Base-by-base conservation (phyloP, 2,888 invertebrate genomes). In the Dysmachus trigonus region DNA sequence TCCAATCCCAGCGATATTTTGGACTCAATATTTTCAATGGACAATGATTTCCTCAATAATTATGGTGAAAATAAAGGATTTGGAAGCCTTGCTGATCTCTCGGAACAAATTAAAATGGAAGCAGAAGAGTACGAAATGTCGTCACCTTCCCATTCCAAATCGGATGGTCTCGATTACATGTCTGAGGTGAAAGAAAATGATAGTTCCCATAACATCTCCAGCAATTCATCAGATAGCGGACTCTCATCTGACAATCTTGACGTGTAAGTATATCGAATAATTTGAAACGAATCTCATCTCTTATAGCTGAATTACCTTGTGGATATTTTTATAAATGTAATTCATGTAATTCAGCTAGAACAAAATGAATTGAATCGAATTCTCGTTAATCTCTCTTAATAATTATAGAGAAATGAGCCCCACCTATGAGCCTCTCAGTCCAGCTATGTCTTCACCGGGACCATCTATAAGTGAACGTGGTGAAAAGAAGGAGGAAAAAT, bases 1-100 rank as follows among this genome's bases (percentile, higher is more conserved):
- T 92, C 93, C 30, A 92, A 93, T 74, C 92, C 94, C 87, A 94
- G 94, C 89, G 94, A 95, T 88, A 93, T 96, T 89, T 94, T 96
- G 90, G 95, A 95, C 89, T 93, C 94, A 3, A 94, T 96, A 86
- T 94, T 95, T 90, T 95, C 95, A 51, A 90, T 95, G 91, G 94
- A 94, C 88, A 93, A 94, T 88, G 93, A 94, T 81, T 93, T 94
- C 13, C 93, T 95, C 89, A 93, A 93, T 90, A 94, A 94, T 89
- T 91, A 95, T 85, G 94, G 94, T 76, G 93, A 94, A 15, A 84
- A 88, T 8, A 86, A 87, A 74, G 86, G 47, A 1, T 88, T 88
- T 15, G 89, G 93, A 91, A 91, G 93, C 77, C 91, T 94, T 89
- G 91, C 94, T 90, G 89, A 89, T 87, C 89, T 93, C 51, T 90